These are phyloP conservation scores for Trisateles emortualis DNA, from an alignment of 2,888 invertebrate species.

Conservation along the genomic window DNA sequence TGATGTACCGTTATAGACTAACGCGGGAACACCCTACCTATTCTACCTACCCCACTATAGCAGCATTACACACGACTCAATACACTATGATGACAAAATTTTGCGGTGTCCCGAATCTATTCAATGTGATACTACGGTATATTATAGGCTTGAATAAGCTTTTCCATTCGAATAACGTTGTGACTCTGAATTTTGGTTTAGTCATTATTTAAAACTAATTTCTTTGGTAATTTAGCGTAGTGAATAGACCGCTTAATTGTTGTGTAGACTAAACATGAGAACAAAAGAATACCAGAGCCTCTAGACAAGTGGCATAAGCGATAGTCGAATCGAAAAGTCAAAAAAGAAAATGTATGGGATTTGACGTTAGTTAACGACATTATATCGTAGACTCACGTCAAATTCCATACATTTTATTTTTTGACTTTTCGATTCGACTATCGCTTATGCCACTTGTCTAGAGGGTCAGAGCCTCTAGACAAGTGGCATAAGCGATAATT, in stretches of 20 bases:
- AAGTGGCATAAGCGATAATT: too few relatives aligned
- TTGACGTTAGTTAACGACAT: too few relatives aligned
- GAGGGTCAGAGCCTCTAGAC: too few relatives aligned
- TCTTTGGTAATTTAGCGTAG: constrained; percentile 16
- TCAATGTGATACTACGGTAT: constrained; percentile 62
- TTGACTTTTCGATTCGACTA: too few relatives aligned
- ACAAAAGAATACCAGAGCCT: too few relatives aligned
- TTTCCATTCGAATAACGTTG: constrained; percentile 67
- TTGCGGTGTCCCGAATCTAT: constrained; percentile 78
- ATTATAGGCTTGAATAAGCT: constrained; percentile 61
- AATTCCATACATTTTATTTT: too few relatives aligned
- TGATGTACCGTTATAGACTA: constrained; percentile 28
- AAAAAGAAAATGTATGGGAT: too few relatives aligned
- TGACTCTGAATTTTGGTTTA: constrained; percentile 55
- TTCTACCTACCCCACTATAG: constrained; percentile 16
- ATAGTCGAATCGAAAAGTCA: too few relatives aligned
- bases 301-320: too few relatives aligned
- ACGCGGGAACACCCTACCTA: constrained; percentile 26
- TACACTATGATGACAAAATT: constrained; percentile 77
- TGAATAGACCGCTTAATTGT: neutral
- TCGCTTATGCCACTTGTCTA: too few relatives aligned
- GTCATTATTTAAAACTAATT: constrained; percentile 60
- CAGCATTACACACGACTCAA: constrained; percentile 71
- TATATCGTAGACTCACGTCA: too few relatives aligned
- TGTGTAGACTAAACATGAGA: too few relatives aligned